These are phyloP conservation scores for Prietella phreatophila DNA, from an alignment of 2,113 vertebrate genomes.

Conservation along the genomic window DNA sequence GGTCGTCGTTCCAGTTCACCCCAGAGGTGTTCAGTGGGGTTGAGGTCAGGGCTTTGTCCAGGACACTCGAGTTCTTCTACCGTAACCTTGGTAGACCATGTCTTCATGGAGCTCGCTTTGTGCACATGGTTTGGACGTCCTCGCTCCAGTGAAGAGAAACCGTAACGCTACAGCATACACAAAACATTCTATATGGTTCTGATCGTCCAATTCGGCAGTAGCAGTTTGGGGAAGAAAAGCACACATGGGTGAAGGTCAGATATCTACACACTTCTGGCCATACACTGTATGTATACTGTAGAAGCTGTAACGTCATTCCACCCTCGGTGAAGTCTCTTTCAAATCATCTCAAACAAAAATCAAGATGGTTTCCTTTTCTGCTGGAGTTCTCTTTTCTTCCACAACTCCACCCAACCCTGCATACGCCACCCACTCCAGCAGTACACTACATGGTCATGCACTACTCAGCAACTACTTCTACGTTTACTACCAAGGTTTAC, in stretches of 20 bases:
- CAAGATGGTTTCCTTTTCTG: background rate
- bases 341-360: background rate
- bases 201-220: too few relatives aligned
- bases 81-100: too few relatives aligned
- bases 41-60: too few relatives aligned
- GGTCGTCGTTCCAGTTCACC: too few relatives aligned
- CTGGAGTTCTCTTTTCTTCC: background rate
- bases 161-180: too few relatives aligned
- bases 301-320: background rate
- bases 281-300: too few relatives aligned
- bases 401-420: background rate
- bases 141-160: background rate
- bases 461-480: background rate
- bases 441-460: background rate
- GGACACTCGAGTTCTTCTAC: too few relatives aligned
- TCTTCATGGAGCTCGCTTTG: too few relatives aligned
- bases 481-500: background rate
- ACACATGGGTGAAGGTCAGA: background rate
- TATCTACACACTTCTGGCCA: too few relatives aligned
- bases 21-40: too few relatives aligned
- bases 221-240: background rate
- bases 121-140: background rate
- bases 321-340: background rate
- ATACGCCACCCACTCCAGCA: background rate
- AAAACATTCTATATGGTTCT: too few relatives aligned